Evolutionary conservation across 2,888 invertebrate genomes (phyloP), one percentile per base, ranked within the genome.

Genomic region (Lampropteryx suffumata): DNA sequence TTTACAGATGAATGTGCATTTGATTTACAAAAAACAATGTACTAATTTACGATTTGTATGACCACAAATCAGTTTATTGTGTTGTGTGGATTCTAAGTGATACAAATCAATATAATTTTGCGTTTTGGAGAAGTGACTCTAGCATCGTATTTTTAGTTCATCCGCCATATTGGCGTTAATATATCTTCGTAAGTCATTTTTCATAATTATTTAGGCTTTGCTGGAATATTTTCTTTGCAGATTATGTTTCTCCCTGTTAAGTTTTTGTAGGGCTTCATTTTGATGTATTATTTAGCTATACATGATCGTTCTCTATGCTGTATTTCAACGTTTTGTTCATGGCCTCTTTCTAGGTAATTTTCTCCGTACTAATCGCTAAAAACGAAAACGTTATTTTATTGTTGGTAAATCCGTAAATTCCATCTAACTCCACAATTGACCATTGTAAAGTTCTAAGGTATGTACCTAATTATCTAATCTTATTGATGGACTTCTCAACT

Each of bases 121-220:
- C 76, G 73, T 78, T 24, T 84, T 79, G 79, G 77, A 80, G 82
- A 80, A 87, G 82, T 85, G 75, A 79, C 84, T 85, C 81, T 82
- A 76, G 79, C 89, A 85, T 85, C 89, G 88, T 90, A 90, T 90
- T 90, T 90, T 91, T 91, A 91, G 91, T 92, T 87, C 91, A 90
- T 92, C 92, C 93, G 93, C 93, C 93, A 93, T 93, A 92, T 93
- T 93, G 93, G 92, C 91, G 91, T 91, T 91, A 90, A 89, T 91
- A 90, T 86, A 79, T 87, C 83, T 86, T 88, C 88, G 90, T 89
- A 89, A 89, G 90, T 89, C 84, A 79, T 88, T 88, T 88, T 88
- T 80, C 75, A 76, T 83, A 82, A 83, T 84, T 82, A 29, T 77
- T 78, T 83, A 79, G 54, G 82, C 82, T 86, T 84, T 79, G 73